Base-by-base conservation (phyloP, 2,888 invertebrate genomes). In the Lysandra coridon region DNA sequence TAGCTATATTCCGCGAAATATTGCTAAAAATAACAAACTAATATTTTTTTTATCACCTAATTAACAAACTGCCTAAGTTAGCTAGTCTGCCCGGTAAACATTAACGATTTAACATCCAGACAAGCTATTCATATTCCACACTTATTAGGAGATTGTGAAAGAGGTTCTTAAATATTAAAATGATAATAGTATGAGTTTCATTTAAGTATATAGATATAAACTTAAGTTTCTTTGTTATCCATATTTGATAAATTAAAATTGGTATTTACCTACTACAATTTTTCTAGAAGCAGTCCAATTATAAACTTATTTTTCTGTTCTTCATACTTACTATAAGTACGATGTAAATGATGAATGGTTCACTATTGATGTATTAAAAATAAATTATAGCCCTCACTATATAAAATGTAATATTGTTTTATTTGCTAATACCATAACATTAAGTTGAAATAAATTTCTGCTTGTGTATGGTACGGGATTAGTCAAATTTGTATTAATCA, bases 341-440 rank as follows among this genome's bases (percentile, higher is more conserved):
- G 17, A 33, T 69, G 4, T 33, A 14, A 33, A 69, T 74, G 53
- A 33, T 53, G 30, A 76, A 30, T 76, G 76, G 2, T 76, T 53
- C 12, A 76, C 53, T 76, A 57, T 57, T 76, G 30, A 57, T 30
- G 53, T 76, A 57, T 76, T 30, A 57, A 73, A 57, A 73, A 74
- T 74, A 74, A 76, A 76, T 57, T 33, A 76, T 76, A 76, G 76
- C 10, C 33, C 57, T 53, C 5, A 7, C 74, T 74, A 23, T 44
- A 74, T 74, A 23, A 74, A 44, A 3, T 44, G 4, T 33, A 33
- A 17, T 17, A 57, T 57, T 33, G 12, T 69, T 69, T 69, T 69
- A 10, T 14, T 69, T 33, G 33, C 64, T 64, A 64, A 64, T 64
- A 64, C 10, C 3, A 12, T 57, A 64, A 30, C 23, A 30, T 30